Evolutionary conservation across 64 coral and sea anemone species (phyloP), one percentile per base, ranked within the genome.

Genomic region (Cladopsammia gracilis): DNA sequence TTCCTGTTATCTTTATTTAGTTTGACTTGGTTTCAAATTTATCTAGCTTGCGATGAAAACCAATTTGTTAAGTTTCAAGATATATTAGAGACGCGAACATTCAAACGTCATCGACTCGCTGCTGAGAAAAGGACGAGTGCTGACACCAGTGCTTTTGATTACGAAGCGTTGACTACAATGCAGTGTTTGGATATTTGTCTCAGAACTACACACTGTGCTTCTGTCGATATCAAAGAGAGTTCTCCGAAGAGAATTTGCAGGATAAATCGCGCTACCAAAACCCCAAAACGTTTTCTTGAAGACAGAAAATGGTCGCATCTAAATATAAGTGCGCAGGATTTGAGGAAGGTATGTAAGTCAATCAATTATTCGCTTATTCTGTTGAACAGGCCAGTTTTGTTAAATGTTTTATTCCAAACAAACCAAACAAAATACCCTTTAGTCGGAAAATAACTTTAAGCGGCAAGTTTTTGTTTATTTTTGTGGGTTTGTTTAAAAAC

Each of bases 101-200:
- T 75, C 43, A 49, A 3, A 43, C 13, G 70, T 43, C 9, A 72
- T 10, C 70, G 25, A 72, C 25, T 72, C 10, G 34, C 70, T 43
- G 6, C 11, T 56, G 53, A 12, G 12, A 56, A 12, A 10, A 56
- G 53, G 53, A 56, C 12, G 53, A 7, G 12, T 19, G 7, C 1
- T 7, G 46, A 48, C 15, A 11, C 43, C 3, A 20, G 18, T 15
- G 44, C 47, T 75, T 75, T 75, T 49, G 72, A 75, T 3, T 13
- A 15, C 2, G 72, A 50, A 48, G 46, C 47, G 3, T 75, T 49
- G 7, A 75, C 14, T 18, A n/a, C 9, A 14, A 10, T 75, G 46
- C 72, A 75, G 26, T 75, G 72, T 18, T 51, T 75, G 19, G 72
- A 75, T 6, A 47, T 75, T 51, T 75, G 72, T 10, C 47, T 75